These are phyloP conservation scores for Anoncus sp. DNA, from an alignment of 2,888 invertebrate genomes.

Conservation along the genomic window DNA sequence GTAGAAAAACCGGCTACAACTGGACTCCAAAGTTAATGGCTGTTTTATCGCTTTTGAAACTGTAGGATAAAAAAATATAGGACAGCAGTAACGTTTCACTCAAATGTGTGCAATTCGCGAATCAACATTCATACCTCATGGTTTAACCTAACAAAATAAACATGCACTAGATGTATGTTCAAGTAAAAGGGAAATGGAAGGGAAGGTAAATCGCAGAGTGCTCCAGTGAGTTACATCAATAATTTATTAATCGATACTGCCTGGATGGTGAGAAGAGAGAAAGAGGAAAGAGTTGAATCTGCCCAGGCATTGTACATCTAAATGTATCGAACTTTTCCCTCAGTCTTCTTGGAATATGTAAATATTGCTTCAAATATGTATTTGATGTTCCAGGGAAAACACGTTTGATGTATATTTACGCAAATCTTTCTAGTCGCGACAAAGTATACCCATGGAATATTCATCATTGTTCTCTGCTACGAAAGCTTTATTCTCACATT, in stretches of 20 bases:
- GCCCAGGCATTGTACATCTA: not conserved
- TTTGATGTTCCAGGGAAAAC: not conserved
- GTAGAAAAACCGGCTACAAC: not conserved
- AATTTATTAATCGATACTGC: constrained; percentile 34
- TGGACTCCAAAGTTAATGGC: not conserved
- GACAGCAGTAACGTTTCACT: not conserved
- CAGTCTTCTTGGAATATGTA: not conserved
- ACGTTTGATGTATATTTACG: not conserved
- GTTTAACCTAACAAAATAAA: not conserved
- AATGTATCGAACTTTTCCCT: constrained; percentile 2
- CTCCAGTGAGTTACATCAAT: constrained; percentile 14
- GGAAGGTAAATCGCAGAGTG: not conserved
- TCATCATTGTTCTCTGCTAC: not conserved
- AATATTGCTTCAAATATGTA: not conserved
- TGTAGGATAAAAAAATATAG: not conserved
- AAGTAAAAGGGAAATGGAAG: not conserved
- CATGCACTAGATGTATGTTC: not conserved
- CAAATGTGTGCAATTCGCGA: not conserved
- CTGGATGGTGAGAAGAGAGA: not conserved
- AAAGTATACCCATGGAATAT: not conserved
- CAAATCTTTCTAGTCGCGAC: not conserved
- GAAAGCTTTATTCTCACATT: not conserved
- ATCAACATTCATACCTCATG: not conserved
- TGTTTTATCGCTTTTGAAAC: not conserved
- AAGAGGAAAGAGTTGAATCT: not conserved